Evolutionary conservation across 2,113 vertebrate species (phyloP), one percentile per base, ranked within the genome.

Genomic region (Ammodytes marinus): DNA sequence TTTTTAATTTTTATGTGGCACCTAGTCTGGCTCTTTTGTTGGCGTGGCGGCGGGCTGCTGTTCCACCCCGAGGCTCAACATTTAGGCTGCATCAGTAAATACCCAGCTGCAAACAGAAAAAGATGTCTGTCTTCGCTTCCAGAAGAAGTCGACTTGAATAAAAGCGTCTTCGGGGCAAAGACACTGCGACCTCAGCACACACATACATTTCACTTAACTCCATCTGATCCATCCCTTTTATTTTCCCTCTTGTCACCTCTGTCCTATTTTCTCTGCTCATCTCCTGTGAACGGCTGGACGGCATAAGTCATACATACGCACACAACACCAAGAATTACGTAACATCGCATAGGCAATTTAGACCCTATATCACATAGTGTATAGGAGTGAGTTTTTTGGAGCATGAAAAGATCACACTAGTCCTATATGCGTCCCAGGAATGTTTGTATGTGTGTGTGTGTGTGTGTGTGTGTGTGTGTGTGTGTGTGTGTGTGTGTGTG

Each of bases 1-100:
- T 67, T 19, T 12, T 1, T 53, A n/a, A n/a, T 71, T 69, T 67
- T 19, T 15, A 2, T 49, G 14, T 3, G 43, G 46, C 68, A 79
- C 82, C 79, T 60, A 45, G 60, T 42, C 61, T 9, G 82, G 71
- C 82, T 80, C 74, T 79, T 27, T 83, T 82, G 84, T 80, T 12
- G 53, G 67, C 3, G n/a, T n/a, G n/a, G 35, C 46, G 3, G 59
- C 42, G 47, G 47, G 72, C 58, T 78, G 83, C 65, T 79, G 75
- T 84, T 71, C n/a, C 37, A 14, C 19, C 89, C 89, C 2, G 74
- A 14, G n/a, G 87, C 86, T 1, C 11, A 90, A 79, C 89, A 87
- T 90, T 91, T 90, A 90, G 77, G 78, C 78, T 85, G 81, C 89
- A 86, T 87, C 89, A 91, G 76, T 88, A 86, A 87, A 90, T 63